Evolutionary conservation across 1,140 invertebrate species (phyloP), one percentile per base, ranked within the genome.

Genomic region (Doryteuthis pealeii): DNA sequence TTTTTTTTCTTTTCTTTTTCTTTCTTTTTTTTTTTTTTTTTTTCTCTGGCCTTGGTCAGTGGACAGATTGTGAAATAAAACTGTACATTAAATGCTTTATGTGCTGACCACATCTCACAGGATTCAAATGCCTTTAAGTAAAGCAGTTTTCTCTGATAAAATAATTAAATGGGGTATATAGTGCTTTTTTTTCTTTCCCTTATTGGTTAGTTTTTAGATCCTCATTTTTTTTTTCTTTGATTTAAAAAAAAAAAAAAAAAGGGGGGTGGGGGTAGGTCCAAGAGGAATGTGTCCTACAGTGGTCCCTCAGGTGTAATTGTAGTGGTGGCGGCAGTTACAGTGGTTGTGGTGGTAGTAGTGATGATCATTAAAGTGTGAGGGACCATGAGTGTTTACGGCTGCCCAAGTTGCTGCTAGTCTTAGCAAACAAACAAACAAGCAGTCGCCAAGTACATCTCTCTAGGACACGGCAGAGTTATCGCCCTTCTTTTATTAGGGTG

Each of bases 401-500:
- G 6, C 18, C 18, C 54, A 49, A 58, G 18, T n/a, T 22, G 10
- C 18, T 58, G 18, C 54, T 58, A 22, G 26, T 12, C 45, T 49
- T 22, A 49, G 45, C 12, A 49, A 12, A 49, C 10, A 58, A 58
- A 28, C 18, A 6, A 28, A 58, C 1, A 14, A 6, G 6, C 5
- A n/a, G 18, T 18, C 10, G 5, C 54, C 54, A 28, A 28, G 26
- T 58, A 3, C 18, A 58, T n/a, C 18, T n/a, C 1, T 3, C 10
- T 3, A 58, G 26, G 18, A 58, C 18, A 58, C 18, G 6, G 18
- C 18, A 58, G 26, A 58, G 18, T 32, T 26, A 35, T 68, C 5
- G n/a, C 30, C 35, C 35, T 30, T 30, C n/a, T 26, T 35, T 32
- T 18, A 71, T 80, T 78, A 86, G 70, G 94, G 94, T 28, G 95